phyloP scores from a whole-genome alignment of 1,140 invertebrate species.

The Lordiphosa mommai region DNA sequence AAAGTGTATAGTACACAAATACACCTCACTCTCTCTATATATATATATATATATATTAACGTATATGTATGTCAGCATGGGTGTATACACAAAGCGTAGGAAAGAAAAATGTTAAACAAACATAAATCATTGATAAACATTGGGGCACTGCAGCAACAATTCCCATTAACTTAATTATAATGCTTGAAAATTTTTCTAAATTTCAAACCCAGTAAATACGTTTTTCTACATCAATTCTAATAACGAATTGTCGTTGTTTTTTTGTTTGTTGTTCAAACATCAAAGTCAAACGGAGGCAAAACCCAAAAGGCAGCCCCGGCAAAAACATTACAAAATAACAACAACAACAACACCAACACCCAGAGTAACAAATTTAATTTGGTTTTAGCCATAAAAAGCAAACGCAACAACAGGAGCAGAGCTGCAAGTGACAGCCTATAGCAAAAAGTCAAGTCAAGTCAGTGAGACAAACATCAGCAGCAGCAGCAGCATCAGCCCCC shows the following conservation, averaged over 20 bases:
- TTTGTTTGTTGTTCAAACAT: slow-evolving; percentile 48
- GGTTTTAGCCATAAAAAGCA: slow-evolving; percentile 66
- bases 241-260: slow-evolving; percentile 28
- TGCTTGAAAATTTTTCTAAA: not conserved
- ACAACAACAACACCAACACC: slow-evolving; percentile 29
- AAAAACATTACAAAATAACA: slow-evolving; percentile 18
- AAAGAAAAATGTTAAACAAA: slow-evolving; percentile 20
- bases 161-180: slow-evolving; percentile 35
- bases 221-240: slow-evolving; percentile 56
- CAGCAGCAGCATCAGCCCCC: not conserved
- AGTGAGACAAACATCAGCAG: slow-evolving; percentile 1
- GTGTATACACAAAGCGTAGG: no score
- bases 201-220: slow-evolving; percentile 22
- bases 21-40: not conserved
- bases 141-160: slow-evolving; percentile 14
- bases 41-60: not conserved
- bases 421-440: slow-evolving; percentile 13
- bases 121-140: slow-evolving; percentile 41
- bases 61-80: not conserved
- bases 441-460: slow-evolving; percentile 23
- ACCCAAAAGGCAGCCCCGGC: slow-evolving; percentile 1
- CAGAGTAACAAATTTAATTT: slow-evolving; percentile 73
- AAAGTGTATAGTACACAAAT: slow-evolving; percentile 13
- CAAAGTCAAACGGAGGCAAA: slow-evolving; percentile 31
- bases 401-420: slow-evolving; percentile 13